Base-by-base conservation (phyloP, 2,113 vertebrate genomes). In the Gymnarchus niloticus region DNA sequence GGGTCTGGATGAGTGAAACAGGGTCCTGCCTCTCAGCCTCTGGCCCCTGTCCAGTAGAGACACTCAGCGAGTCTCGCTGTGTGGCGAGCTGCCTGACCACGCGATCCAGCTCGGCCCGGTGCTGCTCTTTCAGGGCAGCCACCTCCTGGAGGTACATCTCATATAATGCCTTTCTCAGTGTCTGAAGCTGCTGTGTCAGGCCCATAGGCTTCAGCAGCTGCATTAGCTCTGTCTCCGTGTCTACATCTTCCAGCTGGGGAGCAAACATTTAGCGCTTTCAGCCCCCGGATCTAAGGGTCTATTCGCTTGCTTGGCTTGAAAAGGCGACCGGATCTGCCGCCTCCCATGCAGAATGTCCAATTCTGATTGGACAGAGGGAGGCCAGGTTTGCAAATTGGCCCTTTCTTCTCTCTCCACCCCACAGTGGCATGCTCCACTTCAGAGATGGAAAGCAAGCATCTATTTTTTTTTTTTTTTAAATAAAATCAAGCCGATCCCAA, bases 121-220 rank as follows among this genome's bases (percentile, higher is more conserved):
- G 94, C 89, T 94, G 93, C 87, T 93, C 92, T 86, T 92, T 93
- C 10, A 94, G 90, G 25, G 89, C 77, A 0, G 88, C 84, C 14
- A 93, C 93, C 89, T 94, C 92, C 87, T 94, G 89, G 57, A 91
- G 19, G 51, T 95, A 91, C 89, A 94, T 94, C 83, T 90, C 85
- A 82, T 91, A 90, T 41, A 92, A 88, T 1, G 92, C 91, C 86
- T 87, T 93, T 85, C 89, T 91, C 87, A 94, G 90, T 0, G 88
- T 86, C 88, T 94, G 92, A 83, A 94, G 87, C 91, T 94, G 92
- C 46, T 90, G 89, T 0, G 91, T 91, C 87, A 93, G 89, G 41
- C 90, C 90, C 1, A 85, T 44, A 0, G 91, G 89, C 86, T 89
- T 81, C 14, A 54, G 46, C 7, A 89, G 69, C 77, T 57, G 87